Conservation (phyloP, 2,113 vertebrate genomes). For the Oriolus oriolus region DNA sequence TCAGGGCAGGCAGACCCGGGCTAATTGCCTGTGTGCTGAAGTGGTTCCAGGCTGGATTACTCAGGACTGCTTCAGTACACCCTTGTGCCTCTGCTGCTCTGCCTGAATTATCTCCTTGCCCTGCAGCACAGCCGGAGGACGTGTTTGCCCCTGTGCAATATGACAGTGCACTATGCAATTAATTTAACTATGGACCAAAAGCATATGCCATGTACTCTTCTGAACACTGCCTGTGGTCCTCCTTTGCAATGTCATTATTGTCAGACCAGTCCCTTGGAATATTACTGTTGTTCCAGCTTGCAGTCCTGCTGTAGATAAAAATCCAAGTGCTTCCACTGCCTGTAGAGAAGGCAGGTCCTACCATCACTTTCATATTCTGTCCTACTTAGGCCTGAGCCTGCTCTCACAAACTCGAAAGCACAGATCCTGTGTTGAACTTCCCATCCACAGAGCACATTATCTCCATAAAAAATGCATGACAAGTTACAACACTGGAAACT, state of each 20-base stretch:
- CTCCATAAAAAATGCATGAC: neutral
- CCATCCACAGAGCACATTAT: neutral
- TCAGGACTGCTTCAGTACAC: neutral
- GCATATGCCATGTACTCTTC: rapidly evolving
- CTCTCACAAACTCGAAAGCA: neutral
- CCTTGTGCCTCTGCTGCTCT: neutral
- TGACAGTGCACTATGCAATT: neutral
- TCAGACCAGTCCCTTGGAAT: neutral
- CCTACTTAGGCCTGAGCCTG: neutral
- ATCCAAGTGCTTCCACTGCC: neutral
- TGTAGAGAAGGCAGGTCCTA: neutral
- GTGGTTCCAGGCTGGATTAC: neutral
- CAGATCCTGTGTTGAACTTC: neutral
- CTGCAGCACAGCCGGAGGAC: neutral
- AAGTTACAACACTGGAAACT: neutral
- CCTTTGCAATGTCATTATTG: neutral
- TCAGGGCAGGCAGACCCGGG: neutral
- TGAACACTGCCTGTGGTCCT: neutral
- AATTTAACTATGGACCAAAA: neutral
- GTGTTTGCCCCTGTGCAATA: neutral
- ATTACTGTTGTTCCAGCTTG: neutral
- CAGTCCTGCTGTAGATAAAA: neutral
- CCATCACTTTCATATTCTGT: neutral
- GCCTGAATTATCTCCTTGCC: neutral
- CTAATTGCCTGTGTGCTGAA: neutral